These are phyloP conservation scores for Scopus umbretta DNA, from an alignment of 2,113 vertebrate genomes.

Conservation along the genomic window DNA sequence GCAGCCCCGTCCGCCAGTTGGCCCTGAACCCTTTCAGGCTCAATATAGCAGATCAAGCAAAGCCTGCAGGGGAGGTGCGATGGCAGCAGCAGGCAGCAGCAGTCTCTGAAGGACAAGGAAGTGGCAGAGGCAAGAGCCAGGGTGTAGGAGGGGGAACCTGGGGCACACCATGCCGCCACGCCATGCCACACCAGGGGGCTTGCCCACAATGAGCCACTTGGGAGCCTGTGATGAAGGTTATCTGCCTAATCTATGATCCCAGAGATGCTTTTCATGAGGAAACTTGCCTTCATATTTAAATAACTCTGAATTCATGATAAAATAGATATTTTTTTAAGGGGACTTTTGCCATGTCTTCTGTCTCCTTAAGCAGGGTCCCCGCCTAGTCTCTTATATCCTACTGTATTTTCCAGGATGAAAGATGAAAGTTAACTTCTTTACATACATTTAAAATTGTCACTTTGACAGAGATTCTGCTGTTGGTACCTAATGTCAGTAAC, in stretches of 20 bases:
- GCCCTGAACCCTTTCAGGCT: background rate
- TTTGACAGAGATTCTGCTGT: background rate
- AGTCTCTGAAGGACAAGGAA: background rate
- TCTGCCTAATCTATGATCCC: background rate
- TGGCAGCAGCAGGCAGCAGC: background rate
- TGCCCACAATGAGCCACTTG: rapidly evolving
- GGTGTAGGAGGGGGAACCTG: background rate
- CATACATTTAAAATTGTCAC: background rate
- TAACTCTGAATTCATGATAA: background rate
- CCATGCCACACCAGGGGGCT: rapidly evolving
- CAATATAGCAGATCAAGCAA: rapidly evolving
- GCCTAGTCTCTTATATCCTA: background rate
- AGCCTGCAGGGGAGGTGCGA: background rate
- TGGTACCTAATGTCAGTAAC: background rate
- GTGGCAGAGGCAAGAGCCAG: background rate
- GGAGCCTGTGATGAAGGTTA: rapidly evolving
- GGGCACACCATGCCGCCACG: background rate
- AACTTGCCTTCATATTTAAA: background rate
- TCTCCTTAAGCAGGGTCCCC: background rate
- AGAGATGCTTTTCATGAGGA: background rate
- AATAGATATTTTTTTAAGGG: background rate
- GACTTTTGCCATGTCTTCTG: background rate
- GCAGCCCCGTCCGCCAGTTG: background rate
- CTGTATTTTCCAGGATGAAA: background rate
- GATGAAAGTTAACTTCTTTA: background rate